A percentile compares a stretch with the other conserved stretches of the same genome.
Conservation (phyloP, 2,797 vertebrate genomes). For the Acrossocheilus fasciatus region DNA sequence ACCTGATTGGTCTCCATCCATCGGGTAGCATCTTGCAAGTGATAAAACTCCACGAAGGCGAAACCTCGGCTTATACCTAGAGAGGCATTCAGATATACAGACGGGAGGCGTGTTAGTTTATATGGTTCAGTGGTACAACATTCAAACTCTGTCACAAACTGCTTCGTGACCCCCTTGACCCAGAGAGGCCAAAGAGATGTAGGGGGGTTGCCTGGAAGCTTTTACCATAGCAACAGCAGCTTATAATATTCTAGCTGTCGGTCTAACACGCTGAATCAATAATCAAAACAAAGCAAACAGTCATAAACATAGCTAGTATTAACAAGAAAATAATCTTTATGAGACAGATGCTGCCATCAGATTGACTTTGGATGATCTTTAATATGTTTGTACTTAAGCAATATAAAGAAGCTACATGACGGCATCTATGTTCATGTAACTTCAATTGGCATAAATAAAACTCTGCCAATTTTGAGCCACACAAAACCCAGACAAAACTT, state of each 20-base stretch:
- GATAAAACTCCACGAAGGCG: constrained; percentile 99
- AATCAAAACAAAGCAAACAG: constrained; percentile 31
- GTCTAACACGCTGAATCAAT: not conserved
- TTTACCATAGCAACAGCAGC: constrained; percentile 97
- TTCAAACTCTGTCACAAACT: constrained; percentile 98
- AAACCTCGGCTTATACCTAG: constrained; percentile 99
- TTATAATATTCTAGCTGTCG: constrained; percentile 51
- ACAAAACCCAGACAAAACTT: constrained; percentile 48
- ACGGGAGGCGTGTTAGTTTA: constrained; percentile 99
- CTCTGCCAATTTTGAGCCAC: constrained; percentile 11
- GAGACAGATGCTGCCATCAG: not conserved
- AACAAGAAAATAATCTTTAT: not conserved
- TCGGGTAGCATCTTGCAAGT: constrained; percentile 99
- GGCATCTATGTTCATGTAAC: constrained; percentile 7
- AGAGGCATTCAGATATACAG: constrained; percentile 99
- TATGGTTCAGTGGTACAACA: constrained; percentile 96
- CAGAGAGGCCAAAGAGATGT: constrained; percentile 84
- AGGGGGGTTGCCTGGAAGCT: constrained; percentile 86
- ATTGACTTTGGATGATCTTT: not conserved
- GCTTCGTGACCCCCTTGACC: constrained; percentile 96
- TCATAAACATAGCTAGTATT: constrained; percentile 22
- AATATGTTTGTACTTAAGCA: not conserved
- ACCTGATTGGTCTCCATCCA: constrained; percentile 99
- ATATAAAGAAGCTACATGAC: constrained; percentile 26
- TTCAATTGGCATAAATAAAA: constrained; percentile 12